Conservation (phyloP, 2,113 vertebrate species). For the Notothenia rossii region DNA sequence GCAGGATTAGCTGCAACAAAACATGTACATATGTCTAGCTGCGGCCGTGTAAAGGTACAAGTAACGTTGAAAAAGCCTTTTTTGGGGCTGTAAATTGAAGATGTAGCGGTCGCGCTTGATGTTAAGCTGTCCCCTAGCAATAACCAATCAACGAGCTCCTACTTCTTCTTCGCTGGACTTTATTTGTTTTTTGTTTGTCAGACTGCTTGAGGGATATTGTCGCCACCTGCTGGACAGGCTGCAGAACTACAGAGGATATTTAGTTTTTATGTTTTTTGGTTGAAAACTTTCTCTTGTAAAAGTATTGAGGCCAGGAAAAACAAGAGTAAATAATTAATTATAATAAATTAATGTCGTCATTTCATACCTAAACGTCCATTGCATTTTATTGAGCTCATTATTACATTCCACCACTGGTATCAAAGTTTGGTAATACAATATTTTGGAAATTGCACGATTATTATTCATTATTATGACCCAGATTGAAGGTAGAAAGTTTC, state of each 20-base stretch:
- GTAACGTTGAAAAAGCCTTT: background rate
- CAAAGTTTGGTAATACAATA: too few relatives aligned
- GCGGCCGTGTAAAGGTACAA: background rate
- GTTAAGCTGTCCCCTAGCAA: slow-evolving; percentile 58
- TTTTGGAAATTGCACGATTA: too few relatives aligned
- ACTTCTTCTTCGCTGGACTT: slow-evolving; percentile 43
- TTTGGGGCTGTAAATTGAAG: slow-evolving; percentile 36
- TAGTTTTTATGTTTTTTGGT: too few relatives aligned
- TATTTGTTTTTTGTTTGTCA: rapidly evolving
- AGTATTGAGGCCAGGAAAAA: too few relatives aligned
- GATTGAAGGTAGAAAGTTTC: too few relatives aligned
- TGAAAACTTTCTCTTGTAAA: too few relatives aligned
- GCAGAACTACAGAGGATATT: background rate
- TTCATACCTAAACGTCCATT: too few relatives aligned
- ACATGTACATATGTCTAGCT: background rate
- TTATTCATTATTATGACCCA: too few relatives aligned
- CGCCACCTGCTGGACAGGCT: background rate
- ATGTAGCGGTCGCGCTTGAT: slow-evolving; percentile 43
- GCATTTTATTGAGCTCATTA: too few relatives aligned
- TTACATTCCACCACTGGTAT: too few relatives aligned
- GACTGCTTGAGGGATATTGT: rapidly evolving
- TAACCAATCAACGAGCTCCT: slow-evolving; percentile 57
- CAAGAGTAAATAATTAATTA: too few relatives aligned
- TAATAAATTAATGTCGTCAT: too few relatives aligned
- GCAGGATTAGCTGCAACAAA: background rate